These are phyloP conservation scores for Teinopalpus imperialis DNA, from an alignment of 2,888 invertebrate species.

Conservation along the genomic window DNA sequence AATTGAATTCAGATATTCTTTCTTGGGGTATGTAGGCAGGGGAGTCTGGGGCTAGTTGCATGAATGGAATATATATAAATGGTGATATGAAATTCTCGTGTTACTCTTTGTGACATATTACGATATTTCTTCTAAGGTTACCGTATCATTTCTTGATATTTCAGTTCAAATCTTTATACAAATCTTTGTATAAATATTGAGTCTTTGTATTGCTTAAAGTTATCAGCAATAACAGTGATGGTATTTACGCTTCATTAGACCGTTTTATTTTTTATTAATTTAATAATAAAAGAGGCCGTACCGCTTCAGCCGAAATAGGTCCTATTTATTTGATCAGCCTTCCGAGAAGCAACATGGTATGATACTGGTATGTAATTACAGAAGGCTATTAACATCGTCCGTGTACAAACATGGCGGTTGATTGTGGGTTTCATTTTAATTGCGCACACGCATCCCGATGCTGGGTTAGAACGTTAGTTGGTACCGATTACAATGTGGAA, in stretches of 20 bases:
- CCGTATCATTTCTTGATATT: too few species aligned
- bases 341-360: conserved; percentile 77
- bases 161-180: too few species aligned
- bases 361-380: conserved; percentile 79
- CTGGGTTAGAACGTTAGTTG: conserved; percentile 48
- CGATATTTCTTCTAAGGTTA: too few species aligned
- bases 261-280: too few species aligned
- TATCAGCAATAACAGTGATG: too few species aligned
- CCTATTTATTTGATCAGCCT: conserved; percentile 79
- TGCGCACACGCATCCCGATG: conserved; percentile 78
- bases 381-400: conserved; percentile 79
- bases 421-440: conserved; percentile 81
- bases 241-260: too few species aligned
- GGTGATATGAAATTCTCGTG: conserved; percentile 66
- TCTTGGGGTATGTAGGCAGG: conserved; percentile 67
- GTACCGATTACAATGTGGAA: conserved; percentile 55
- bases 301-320: conserved; percentile 60
- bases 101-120: conserved; percentile 48
- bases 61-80: conserved; percentile 46
- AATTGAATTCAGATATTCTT: conserved; percentile 81
- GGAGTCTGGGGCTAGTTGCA: conserved; percentile 62
- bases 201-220: too few species aligned
- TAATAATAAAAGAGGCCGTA: conserved; percentile 32
- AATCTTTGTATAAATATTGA: too few species aligned
- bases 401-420: conserved; percentile 82